phyloP scores from a whole-genome alignment of 2,797 vertebrate genomes.

The Cuniculus paca region DNA sequence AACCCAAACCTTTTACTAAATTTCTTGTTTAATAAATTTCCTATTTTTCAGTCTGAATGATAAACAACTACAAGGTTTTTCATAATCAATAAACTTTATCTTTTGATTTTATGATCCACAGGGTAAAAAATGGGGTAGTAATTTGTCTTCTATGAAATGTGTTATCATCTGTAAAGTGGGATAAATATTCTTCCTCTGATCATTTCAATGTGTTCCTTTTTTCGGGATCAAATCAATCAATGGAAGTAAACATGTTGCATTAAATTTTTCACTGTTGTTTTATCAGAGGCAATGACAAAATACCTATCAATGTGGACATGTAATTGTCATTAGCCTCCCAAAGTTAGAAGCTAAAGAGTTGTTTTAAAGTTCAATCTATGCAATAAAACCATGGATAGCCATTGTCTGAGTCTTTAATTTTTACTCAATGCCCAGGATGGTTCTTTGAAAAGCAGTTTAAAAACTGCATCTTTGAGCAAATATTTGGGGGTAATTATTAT shows the following conservation, averaged over 20 bases:
- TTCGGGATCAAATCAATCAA: background rate
- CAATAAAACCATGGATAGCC: background rate
- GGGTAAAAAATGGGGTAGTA: background rate
- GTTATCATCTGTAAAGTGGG: background rate
- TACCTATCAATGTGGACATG: background rate
- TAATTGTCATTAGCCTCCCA: background rate
- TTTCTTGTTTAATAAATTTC: constrained; percentile 70
- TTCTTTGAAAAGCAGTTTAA: background rate
- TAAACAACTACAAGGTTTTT: constrained; percentile 76
- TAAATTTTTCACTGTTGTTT: constrained; percentile 10
- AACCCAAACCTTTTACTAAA: constrained; percentile 73
- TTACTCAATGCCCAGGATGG: background rate
- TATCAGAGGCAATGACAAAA: background rate
- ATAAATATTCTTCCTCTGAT: background rate
- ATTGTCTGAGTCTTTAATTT: background rate
- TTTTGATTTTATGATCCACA: background rate
- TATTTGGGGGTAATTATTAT: background rate
- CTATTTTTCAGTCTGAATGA: constrained; percentile 25
- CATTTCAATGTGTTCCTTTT: background rate
- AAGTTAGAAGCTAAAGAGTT: background rate
- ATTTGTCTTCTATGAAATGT: background rate
- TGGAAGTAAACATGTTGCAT: background rate
- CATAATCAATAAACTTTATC: background rate
- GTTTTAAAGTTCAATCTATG: background rate
- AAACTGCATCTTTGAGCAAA: background rate